Evolutionary conservation across 2,113 vertebrate species (phyloP).

Genomic region (Chaenogobius annularis): DNA sequence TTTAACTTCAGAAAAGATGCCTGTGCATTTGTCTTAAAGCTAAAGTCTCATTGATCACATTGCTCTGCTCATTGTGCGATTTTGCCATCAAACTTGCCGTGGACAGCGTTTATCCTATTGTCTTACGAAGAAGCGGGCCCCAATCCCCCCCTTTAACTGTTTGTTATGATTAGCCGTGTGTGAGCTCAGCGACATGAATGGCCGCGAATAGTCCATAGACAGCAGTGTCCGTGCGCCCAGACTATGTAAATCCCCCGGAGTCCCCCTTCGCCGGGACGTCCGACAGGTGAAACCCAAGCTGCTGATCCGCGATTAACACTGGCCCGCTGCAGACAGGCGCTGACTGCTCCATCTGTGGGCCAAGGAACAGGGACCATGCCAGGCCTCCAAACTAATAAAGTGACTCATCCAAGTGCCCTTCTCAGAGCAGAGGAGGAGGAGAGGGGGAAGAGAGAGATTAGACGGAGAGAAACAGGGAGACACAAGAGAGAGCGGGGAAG

Average conservation of each 20-base stretch:
- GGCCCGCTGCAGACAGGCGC: constrained; percentile 54
- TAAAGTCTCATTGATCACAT: not conserved
- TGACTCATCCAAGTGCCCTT: constrained; percentile 59
- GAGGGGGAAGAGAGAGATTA: not conserved
- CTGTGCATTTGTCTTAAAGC: no score
- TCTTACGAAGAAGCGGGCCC: not conserved
- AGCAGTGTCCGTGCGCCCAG: constrained; percentile 44
- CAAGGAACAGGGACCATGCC: constrained; percentile 49
- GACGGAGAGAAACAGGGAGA: no score
- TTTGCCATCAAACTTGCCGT: not conserved
- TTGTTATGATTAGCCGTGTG: constrained; percentile 9
- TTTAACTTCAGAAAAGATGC: no score
- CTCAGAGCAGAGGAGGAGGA: constrained; percentile 12
- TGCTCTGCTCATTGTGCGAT: not conserved
- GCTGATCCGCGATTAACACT: constrained; percentile 61
- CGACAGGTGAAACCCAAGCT: constrained; percentile 61
- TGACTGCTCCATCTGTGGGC: constrained; percentile 54
- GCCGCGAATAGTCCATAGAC: constrained; percentile 37
- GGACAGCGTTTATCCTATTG: not conserved
- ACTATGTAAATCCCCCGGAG: constrained; percentile 53
- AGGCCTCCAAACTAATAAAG: constrained; percentile 62
- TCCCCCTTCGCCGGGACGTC: constrained; percentile 32
- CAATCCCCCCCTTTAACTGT: not conserved
- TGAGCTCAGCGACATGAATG: constrained; percentile 13
- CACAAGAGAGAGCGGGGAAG: no score